Evolutionary conservation across 2,888 invertebrate genomes (phyloP).

Genomic region (Mamestra brassicae): DNA sequence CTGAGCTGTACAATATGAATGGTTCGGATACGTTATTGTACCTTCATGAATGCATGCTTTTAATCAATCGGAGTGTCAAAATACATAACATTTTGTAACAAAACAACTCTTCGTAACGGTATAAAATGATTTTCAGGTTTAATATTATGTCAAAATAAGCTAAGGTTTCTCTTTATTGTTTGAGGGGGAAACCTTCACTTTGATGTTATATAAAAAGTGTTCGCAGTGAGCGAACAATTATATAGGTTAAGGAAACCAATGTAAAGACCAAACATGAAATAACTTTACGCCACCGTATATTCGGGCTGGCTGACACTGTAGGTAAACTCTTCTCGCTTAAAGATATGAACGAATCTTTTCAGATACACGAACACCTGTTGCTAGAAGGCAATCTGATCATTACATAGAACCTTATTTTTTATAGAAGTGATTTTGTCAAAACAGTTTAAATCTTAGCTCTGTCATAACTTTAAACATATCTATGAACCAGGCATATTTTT

Average conservation of each 20-base stretch:
- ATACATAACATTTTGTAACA: constrained; percentile 15
- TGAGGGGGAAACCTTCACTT: constrained; percentile 12
- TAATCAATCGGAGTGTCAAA: constrained; percentile 46
- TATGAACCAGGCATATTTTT: constrained; percentile 60
- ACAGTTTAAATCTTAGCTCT: background rate
- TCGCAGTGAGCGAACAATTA: no score
- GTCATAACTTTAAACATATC: background rate
- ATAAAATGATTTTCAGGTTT: constrained; percentile 29
- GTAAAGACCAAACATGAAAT: constrained; percentile 3
- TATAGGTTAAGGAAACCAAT: constrained; percentile 1
- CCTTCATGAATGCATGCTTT: constrained; percentile 17
- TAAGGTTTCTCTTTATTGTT: constrained; percentile 31
- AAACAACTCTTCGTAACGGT: constrained; percentile 20
- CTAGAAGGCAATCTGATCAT: no score
- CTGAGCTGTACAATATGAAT: constrained; percentile 18
- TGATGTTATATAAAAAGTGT: constrained; percentile 1
- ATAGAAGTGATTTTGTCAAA: no score
- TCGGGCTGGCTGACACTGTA: background rate
- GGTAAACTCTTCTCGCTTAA: background rate
- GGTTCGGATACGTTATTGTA: constrained; percentile 10
- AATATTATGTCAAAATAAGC: constrained; percentile 18
- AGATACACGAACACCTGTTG: background rate
- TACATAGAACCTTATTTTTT: no score
- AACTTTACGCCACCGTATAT: background rate
- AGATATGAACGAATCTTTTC: background rate